Conservation (phyloP, 2,888 invertebrate genomes). For the Drosophila ezoana region DNA sequence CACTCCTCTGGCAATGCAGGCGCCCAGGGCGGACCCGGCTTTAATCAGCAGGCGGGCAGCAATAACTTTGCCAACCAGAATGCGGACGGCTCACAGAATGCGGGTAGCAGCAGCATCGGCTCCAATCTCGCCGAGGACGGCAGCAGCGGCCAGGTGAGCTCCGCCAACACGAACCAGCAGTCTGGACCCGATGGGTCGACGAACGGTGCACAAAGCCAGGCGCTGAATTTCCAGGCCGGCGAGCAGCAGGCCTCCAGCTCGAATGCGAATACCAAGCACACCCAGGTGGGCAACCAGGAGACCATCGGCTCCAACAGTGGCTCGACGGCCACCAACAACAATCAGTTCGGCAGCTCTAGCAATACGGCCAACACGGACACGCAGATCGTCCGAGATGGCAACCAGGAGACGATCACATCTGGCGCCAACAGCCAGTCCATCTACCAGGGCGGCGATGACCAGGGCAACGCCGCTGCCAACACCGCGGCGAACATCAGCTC, state of each 20-base stretch:
- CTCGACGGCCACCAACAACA: conserved; percentile 75
- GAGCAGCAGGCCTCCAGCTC: conserved; percentile 80
- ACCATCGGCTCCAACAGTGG: conserved; percentile 74
- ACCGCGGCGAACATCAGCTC: conserved; percentile 75
- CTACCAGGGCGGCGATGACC: conserved; percentile 75
- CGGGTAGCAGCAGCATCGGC: conserved; percentile 82
- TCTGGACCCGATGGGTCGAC: conserved; percentile 49
- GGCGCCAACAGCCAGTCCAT: conserved; percentile 82
- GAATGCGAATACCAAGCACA: conserved; percentile 80
- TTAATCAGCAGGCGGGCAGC: conserved; percentile 80
- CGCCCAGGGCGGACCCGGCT: conserved; percentile 66
- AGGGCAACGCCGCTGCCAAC: conserved; percentile 68
- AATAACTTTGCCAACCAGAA: conserved; percentile 76
- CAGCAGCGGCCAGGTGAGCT: conserved; percentile 81
- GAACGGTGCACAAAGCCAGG: conserved; percentile 83
- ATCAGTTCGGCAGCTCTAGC: conserved; percentile 68
- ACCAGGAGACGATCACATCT: conserved; percentile 65
- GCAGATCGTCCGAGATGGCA: conserved; percentile 64
- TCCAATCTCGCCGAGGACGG: conserved; percentile 83
- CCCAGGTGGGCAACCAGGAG: conserved; percentile 55
- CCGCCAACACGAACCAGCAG: conserved; percentile 83
- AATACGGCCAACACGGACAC: conserved; percentile 82
- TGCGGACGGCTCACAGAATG: conserved; percentile 47
- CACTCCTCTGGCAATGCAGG: conserved; percentile 68
- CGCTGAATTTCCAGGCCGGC: conserved; percentile 77